These are phyloP conservation scores for Orthonyx spaldingii DNA, from an alignment of 2,113 vertebrate species.

Conservation along the genomic window DNA sequence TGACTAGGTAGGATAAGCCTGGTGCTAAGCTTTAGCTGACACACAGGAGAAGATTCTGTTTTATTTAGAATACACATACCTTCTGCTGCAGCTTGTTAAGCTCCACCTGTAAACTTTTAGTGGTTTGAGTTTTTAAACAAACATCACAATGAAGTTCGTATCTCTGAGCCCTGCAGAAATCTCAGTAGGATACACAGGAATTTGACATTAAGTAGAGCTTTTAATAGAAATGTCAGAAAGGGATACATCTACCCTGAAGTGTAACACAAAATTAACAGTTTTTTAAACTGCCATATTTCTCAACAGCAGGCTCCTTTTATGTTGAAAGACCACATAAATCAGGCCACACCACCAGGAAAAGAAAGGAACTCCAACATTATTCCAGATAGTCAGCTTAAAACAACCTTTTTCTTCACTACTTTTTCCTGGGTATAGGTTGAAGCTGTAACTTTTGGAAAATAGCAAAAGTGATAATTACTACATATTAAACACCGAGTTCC, in stretches of 20 bases:
- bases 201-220: conserved; percentile 37
- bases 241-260: neutral
- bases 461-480: neutral
- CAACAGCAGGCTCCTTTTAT: neutral
- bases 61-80: neutral
- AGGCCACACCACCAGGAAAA: neutral
- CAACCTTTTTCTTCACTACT: neutral
- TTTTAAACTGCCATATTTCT: conserved; percentile 31
- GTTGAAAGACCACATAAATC: neutral
- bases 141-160: neutral
- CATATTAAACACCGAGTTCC: neutral
- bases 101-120: neutral
- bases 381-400: neutral
- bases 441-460: neutral
- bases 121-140: neutral
- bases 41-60: neutral
- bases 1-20: neutral
- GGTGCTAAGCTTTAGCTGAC: neutral
- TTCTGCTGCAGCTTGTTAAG: neutral
- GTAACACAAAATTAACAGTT: conserved; percentile 26
- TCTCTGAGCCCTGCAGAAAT: neutral
- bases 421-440: neutral
- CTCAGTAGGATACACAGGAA: neutral
- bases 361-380: neutral
- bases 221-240: conserved; percentile 23